Evolutionary conservation across 2,113 vertebrate genomes (phyloP), one percentile per base, ranked within the genome.

Genomic region (Dunckerocampus dactyliophorus): DNA sequence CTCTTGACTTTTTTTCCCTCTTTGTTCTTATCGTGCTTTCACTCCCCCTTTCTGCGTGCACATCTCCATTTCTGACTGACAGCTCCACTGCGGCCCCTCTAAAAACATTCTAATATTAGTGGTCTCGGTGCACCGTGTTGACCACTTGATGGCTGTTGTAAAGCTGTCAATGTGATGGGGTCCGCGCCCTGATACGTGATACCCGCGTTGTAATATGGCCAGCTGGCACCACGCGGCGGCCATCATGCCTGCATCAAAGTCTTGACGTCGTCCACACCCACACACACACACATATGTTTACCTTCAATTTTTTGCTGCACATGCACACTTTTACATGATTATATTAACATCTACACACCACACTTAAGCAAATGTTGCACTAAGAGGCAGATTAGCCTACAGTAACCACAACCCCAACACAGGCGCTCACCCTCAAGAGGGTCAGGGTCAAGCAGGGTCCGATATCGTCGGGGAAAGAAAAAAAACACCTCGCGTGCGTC

Each of bases 71-170:
- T 49, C 57, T 77, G 74, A 83, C 45, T 72, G 84, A 71, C 77
- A 65, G 70, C 37, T 70, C 60, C 63, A 31, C 58, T 56, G 62
- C 76, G 75, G 76, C 80, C 76, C 57, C 69, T 52, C 52, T 65
- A 19, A 66, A 81, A 76, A 66, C n/a, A 11, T 70, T 79, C 77
- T 82, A 86, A 80, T 74, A 72, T 75, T 82, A 82, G 85, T 48
- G 28, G 46, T 37, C 51, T 64, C 1, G 43, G 68, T 82, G 37
- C 52, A 58, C 57, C 4, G 16, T 16, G 72, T 74, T 34, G 51
- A 63, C 61, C 67, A 58, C 55, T 75, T 76, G 84, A 79, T 51
- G 58, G 71, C 75, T 53, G 80, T 67, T 70, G 65, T 82, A 80
- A 84, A 83, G 77, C 74, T 79, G 81, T 79, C 81, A 69, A 47